A percentile compares a stretch with the other conserved stretches of the same genome.
phyloP scores from a whole-genome alignment of 2,797 vertebrate species.

The Hozukius guyotensis region DNA sequence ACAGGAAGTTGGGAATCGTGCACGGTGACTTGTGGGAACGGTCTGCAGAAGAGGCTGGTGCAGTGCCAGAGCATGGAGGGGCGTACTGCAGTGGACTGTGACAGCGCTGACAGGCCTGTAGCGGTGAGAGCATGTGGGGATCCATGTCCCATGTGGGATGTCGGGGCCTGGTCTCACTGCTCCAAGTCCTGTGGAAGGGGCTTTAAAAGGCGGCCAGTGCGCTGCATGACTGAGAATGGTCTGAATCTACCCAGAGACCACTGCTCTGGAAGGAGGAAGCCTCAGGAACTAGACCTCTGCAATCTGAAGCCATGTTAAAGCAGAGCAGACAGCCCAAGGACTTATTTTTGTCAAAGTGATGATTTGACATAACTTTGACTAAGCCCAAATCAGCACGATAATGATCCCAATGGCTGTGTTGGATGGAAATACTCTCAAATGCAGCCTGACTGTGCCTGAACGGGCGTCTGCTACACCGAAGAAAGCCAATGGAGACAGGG shows the following conservation, averaged over 20 bases:
- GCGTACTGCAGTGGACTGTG: conserved; percentile 83
- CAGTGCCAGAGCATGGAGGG: conserved; percentile 86
- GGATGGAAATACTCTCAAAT: conserved; percentile 11
- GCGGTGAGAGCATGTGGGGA: conserved; percentile 88
- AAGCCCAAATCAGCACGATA: conserved; percentile 17
- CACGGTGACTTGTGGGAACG: conserved; percentile 88
- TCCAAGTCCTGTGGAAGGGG: conserved; percentile 95
- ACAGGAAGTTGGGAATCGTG: conserved; percentile 90
- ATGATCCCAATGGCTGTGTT: conserved; percentile 4
- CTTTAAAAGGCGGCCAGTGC: conserved; percentile 89
- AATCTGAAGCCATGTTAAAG: conserved; percentile 86
- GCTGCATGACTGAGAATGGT: conserved; percentile 80
- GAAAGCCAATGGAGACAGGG: conserved; percentile 11
- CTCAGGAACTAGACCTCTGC: conserved; percentile 97
- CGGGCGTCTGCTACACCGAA: conserved; percentile 1
- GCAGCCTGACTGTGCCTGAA: conserved; percentile 15
- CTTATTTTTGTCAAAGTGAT: not conserved
- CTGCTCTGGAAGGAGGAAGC: conserved; percentile 90
- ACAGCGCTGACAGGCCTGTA: conserved; percentile 77
- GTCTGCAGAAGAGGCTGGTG: conserved; percentile 89
- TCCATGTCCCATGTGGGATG: conserved; percentile 91
- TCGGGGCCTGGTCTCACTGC: conserved; percentile 90
- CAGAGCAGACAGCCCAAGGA: not conserved
- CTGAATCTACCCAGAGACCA: conserved; percentile 87
- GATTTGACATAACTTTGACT: conserved; percentile 12